Evolutionary conservation across 1,140 invertebrate genomes (phyloP).

Genomic region (Brachystomella parvula): DNA sequence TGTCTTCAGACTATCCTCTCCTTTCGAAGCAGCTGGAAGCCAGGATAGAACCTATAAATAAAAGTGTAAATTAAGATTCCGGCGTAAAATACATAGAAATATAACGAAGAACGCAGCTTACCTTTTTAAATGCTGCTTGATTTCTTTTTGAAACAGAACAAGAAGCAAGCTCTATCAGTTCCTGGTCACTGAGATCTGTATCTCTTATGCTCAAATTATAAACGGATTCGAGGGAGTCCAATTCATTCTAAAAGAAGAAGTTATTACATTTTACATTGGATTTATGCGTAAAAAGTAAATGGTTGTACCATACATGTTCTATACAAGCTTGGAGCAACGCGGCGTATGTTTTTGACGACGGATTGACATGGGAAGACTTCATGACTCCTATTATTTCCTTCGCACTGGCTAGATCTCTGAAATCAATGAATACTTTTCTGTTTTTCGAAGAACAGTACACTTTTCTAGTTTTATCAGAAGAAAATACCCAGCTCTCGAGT

Average conservation of each 20-base stretch:
- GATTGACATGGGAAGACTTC: slow-evolving; percentile 16
- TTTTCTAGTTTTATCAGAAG: too few species aligned
- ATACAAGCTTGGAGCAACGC: slow-evolving; percentile 19
- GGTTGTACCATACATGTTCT: slow-evolving; percentile 10
- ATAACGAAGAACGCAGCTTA: too few species aligned
- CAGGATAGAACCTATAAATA: slow-evolving; percentile 7
- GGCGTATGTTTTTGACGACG: slow-evolving; percentile 9
- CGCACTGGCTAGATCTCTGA: slow-evolving; percentile 22
- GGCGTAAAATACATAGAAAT: too few species aligned
- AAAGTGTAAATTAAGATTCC: slow-evolving; percentile 6
- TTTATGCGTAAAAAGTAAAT: background rate
- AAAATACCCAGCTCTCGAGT: slow-evolving; percentile 20
- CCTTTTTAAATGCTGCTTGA: background rate
- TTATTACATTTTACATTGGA: background rate
- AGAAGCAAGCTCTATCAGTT: background rate
- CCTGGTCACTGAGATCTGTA: background rate
- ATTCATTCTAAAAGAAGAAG: background rate
- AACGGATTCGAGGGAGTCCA: background rate
- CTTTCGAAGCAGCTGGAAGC: background rate
- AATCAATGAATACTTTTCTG: background rate
- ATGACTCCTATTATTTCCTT: slow-evolving; percentile 20
- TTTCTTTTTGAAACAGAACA: slow-evolving; percentile 4
- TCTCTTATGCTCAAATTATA: background rate
- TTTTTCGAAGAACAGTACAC: too few species aligned
- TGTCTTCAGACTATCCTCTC: background rate